Evolutionary conservation across 1,140 invertebrate species (phyloP).

Genomic region (Brachionus rotundiformis): DNA sequence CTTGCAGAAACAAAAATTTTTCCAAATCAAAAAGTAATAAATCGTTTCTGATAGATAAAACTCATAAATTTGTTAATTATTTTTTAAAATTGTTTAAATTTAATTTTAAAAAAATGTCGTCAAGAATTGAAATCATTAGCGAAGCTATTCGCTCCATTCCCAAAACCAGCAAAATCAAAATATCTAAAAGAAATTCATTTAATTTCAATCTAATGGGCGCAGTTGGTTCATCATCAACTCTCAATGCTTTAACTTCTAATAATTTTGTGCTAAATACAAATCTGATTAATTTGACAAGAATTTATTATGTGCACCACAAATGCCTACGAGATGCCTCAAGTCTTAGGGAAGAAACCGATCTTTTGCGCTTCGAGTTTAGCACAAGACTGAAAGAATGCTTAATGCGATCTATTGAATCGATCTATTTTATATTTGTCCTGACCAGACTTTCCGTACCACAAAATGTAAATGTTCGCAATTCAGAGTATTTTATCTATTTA

Average conservation of each 20-base stretch:
- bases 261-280: slow-evolving; percentile 19
- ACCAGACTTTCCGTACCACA: background rate
- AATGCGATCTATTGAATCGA: background rate
- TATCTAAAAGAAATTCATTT: background rate
- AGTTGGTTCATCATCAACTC: background rate
- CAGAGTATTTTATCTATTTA: slow-evolving; percentile 7
- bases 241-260: background rate
- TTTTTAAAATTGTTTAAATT: slow-evolving; percentile 2
- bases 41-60: background rate
- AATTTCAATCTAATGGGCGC: background rate
- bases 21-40: background rate
- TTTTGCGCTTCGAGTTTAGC: background rate
- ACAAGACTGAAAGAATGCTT: slow-evolving; percentile 12
- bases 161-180: background rate
- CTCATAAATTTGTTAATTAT: background rate
- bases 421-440: slow-evolving; percentile 24
- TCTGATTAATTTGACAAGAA: slow-evolving; percentile 26
- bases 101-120: background rate
- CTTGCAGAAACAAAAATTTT: background rate
- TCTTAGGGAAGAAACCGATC: slow-evolving; percentile 32
- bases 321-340: background rate
- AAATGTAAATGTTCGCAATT: background rate
- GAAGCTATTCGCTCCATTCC: background rate
- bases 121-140: background rate
- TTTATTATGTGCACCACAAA: slow-evolving; percentile 34